Evolutionary conservation across 1,140 invertebrate genomes (phyloP).

Genomic region (Lineus longissimus): DNA sequence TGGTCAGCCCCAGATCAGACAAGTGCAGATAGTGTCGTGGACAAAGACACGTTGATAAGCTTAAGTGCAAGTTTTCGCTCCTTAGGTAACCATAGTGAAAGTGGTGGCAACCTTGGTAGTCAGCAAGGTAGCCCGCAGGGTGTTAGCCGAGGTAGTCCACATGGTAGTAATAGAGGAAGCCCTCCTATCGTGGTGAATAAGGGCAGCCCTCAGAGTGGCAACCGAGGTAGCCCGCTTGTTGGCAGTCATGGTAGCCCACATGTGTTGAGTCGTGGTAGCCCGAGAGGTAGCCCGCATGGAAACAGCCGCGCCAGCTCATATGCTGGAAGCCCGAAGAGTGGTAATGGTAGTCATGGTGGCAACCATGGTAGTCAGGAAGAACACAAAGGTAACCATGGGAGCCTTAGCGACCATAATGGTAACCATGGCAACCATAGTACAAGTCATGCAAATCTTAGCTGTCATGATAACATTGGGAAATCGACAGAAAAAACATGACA

Average conservation of each 20-base stretch:
- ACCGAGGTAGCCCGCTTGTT: not conserved
- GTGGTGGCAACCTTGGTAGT: too few relatives aligned
- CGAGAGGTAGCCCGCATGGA: not conserved
- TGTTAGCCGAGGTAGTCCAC: too few relatives aligned
- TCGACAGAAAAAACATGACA: too few relatives aligned
- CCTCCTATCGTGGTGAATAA: not conserved
- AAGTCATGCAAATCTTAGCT: not conserved
- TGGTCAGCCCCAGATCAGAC: slow-evolving; percentile 44
- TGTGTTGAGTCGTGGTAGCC: not conserved
- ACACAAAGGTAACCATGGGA: not conserved
- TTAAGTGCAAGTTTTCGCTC: too few relatives aligned
- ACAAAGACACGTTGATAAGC: too few relatives aligned
- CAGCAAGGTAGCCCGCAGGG: not conserved
- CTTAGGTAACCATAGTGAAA: too few relatives aligned
- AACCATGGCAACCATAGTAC: not conserved
- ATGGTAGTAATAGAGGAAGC: not conserved
- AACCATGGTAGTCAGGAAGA: not conserved
- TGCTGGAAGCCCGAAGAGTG: not conserved
- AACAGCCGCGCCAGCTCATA: not conserved
- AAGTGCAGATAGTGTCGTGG: not conserved
- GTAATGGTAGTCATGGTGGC: not conserved
- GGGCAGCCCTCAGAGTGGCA: not conserved
- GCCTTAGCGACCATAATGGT: not conserved
- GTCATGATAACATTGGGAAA: not conserved
- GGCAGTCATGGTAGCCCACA: not conserved